These are phyloP conservation scores for Corynorhinus townsendii DNA, from an alignment of 2,113 vertebrate genomes.

Conservation along the genomic window DNA sequence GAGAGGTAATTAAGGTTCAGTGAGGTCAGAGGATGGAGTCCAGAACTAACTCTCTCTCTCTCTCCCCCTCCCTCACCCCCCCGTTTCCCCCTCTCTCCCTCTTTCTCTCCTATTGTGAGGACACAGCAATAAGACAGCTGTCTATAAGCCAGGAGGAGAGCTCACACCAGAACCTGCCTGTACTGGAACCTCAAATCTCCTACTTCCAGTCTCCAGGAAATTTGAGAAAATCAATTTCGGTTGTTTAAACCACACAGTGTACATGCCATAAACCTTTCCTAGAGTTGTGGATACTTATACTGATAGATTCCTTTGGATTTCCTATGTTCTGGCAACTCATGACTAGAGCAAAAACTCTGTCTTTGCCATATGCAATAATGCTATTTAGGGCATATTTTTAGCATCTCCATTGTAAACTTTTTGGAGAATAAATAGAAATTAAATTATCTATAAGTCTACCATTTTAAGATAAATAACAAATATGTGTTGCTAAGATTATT, in stretches of 20 bases:
- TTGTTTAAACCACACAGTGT: too few species aligned
- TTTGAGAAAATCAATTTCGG: neutral
- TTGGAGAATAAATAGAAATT: neutral
- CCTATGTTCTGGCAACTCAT: neutral
- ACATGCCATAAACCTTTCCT: neutral
- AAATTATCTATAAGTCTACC: neutral
- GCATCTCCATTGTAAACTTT: neutral
- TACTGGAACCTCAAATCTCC: neutral
- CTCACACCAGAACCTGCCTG: neutral
- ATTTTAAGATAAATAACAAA: neutral
- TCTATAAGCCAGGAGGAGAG: neutral
- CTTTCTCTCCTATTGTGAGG: neutral
- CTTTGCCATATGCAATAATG: neutral
- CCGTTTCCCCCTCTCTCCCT: neutral
- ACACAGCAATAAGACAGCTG: neutral
- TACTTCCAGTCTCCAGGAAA: neutral
- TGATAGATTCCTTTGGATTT: neutral
- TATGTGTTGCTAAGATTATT: neutral
- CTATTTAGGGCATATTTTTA: neutral
- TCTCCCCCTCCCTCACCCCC: neutral
- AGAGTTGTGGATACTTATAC: neutral
- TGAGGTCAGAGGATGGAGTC: fast-evolving
- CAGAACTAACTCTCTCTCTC: too few species aligned
- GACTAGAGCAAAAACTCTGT: neutral
- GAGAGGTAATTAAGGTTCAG: neutral